A percentile compares a stretch with the other conserved stretches of the same genome.
Conservation (phyloP, 2,888 invertebrate genomes). For the Agrochola lychnidis region DNA sequence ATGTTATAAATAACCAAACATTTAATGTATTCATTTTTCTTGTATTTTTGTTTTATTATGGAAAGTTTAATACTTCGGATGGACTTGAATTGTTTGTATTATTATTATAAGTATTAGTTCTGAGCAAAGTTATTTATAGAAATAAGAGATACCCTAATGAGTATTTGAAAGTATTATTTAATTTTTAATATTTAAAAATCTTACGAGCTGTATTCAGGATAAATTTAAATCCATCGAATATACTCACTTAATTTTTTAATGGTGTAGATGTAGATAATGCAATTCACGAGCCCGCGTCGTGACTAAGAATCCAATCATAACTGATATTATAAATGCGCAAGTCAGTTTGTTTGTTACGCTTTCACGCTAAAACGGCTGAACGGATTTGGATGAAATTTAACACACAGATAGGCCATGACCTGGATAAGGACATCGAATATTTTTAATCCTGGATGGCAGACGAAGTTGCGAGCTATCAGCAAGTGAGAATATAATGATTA, state of each 20-base stretch:
- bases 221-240: not conserved
- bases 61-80: not conserved
- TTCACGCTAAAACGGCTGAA: no score
- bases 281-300: not conserved
- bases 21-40: not conserved
- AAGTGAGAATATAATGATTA: no score
- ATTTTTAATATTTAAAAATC: not conserved
- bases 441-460: no score
- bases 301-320: not conserved
- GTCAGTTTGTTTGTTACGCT: no score
- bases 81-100: not conserved
- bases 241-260: not conserved
- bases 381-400: no score
- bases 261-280: not conserved
- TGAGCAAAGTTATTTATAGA: conserved; percentile 6
- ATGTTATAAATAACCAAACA: not conserved
- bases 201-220: not conserved
- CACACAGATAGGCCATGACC: no score
- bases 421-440: no score
- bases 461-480: no score
- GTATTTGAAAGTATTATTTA: conserved; percentile 44
- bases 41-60: not conserved
- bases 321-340: no score
- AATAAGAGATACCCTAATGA: not conserved
- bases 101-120: conserved; percentile 14